A percentile compares a stretch with the other conserved stretches of the same genome.
Conservation (phyloP, 2,113 vertebrate species). For the western clawed frog (Xenopus tropicalis) region UCB_Xtro_10.0 CM004444.2:36346501-36347000, state of each 20-base stretch:
- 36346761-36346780: conserved; percentile 55
- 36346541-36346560: conserved; percentile 25
- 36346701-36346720: conserved; percentile 23
- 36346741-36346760: conserved; percentile 32
- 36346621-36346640: conserved; percentile 21
- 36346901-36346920: conserved; percentile 60
- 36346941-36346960: conserved; percentile 52
- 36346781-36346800: conserved; percentile 58
- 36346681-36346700: background rate
- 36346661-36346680: background rate
- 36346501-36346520: too few species aligned
- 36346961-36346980: conserved; percentile 61
- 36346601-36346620: conserved; percentile 23
- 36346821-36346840: conserved; percentile 61
- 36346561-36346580: conserved; percentile 47
- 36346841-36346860: conserved; percentile 55
- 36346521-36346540: background rate
- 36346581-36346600: conserved; percentile 37
- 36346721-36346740: conserved; percentile 11
- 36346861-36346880: conserved; percentile 48
- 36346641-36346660: background rate
- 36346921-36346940: conserved; percentile 60
- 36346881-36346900: conserved; percentile 51
- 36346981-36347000: conserved; percentile 51
- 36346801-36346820: conserved; percentile 65